A percentile compares a stretch with the other conserved stretches of the same genome.
phyloP scores from a whole-genome alignment of 2,113 vertebrate genomes.

The Grallaria varia region DNA sequence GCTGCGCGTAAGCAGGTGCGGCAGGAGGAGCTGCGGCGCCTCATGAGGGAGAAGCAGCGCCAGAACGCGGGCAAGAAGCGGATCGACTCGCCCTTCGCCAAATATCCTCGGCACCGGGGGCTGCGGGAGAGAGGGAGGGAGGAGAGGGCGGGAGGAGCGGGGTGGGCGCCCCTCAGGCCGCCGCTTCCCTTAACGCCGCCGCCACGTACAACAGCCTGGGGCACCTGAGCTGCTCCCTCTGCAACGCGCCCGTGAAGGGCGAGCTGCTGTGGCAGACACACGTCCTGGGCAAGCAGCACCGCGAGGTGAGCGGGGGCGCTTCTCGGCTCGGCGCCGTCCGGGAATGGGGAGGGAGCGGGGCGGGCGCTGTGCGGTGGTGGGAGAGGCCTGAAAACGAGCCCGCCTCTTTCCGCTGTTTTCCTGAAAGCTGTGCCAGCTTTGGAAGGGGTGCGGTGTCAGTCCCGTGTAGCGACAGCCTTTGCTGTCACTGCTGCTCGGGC shows the following conservation, averaged over 20 bases:
- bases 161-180: neutral
- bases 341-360: too few relatives aligned
- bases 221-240: constrained; percentile 86
- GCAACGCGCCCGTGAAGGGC: constrained; percentile 84
- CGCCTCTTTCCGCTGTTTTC: too few relatives aligned
- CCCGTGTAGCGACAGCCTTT: too few relatives aligned
- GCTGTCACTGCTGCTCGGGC: neutral
- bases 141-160: too few relatives aligned
- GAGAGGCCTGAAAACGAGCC: too few relatives aligned
- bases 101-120: constrained; percentile 66
- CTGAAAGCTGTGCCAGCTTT: too few relatives aligned
- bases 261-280: constrained; percentile 93
- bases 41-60: constrained; percentile 91
- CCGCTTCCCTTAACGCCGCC: constrained; percentile 57
- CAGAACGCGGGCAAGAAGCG: constrained; percentile 80
- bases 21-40: constrained; percentile 89
- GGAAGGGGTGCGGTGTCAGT: too few relatives aligned
- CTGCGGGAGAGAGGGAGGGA: neutral
- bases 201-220: constrained; percentile 87
- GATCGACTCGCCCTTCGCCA: constrained; percentile 90
- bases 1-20: constrained; percentile 78
- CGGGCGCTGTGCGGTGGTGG: too few relatives aligned
- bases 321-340: too few relatives aligned
- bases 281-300: constrained; percentile 88
- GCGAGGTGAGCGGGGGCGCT: constrained; percentile 77